Evolutionary conservation across 1,140 invertebrate genomes (phyloP), one percentile per base, ranked within the genome.

Genomic region (Helicoverpa zea): DNA sequence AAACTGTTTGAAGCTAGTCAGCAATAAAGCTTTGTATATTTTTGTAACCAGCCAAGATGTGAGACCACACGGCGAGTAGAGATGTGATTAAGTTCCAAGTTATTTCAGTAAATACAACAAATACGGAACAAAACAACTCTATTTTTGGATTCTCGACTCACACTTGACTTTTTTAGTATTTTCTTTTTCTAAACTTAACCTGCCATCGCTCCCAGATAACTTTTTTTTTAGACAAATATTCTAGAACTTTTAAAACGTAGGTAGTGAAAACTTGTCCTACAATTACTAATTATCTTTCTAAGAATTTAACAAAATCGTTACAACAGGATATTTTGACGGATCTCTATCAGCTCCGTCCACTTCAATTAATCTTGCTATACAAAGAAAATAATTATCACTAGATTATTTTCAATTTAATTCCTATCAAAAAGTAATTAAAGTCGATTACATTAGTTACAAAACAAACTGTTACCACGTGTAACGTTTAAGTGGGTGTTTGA

Each of bases 401-500:
- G 63, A 66, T 49, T 66, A 66, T 66, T 49, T 66, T 66, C 63
- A 66, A 49, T 70, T 70, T 49, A 70, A 70, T 18, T 52, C 43
- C 47, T 47, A 68, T 68, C 51, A 49, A 68, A 63, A 43, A 12
- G 49, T 51, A 54, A 70, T 70, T 70, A 70, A 52, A 70, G 52
- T 49, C 52, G 66, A 70, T 70, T 70, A 70, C 49, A 16, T 70
- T 30, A 29, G 52, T 52, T 70, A 52, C 18, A 52, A 29, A 18
- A 4, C 18, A 70, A 29, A 54, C 23, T 66, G 49, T 52, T 23
- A 52, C 66, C 49, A 70, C 66, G 66, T 70, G 66, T 70, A 52
- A 70, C n/a, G 52, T 23, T 70, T 52, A 70, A 70, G 66, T 70
- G 66, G 66, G 49, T 70, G 63, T 66, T 66, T 66, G 49, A 70